These are phyloP conservation scores for Crotalus horridus DNA, from an alignment of 2,113 vertebrate genomes.

Conservation along the genomic window DNA sequence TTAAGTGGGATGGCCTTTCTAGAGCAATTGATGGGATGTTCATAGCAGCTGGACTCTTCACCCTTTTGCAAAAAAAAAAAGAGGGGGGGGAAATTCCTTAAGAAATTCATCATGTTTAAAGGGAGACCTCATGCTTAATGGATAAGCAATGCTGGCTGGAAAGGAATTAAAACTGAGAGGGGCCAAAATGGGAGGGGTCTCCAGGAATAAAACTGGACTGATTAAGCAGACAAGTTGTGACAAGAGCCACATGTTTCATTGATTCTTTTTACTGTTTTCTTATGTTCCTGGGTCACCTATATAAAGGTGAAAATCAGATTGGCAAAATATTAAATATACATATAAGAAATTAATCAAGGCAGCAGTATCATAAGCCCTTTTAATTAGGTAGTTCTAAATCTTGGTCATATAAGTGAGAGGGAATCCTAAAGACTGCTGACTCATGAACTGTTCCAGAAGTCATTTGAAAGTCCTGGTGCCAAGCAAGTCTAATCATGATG, in stretches of 20 bases:
- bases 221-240: background rate
- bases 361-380: background rate
- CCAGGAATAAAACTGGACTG: background rate
- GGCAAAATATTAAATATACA: background rate
- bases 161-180: background rate
- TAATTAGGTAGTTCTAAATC: background rate
- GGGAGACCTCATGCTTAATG: background rate
- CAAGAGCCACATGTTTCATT: background rate
- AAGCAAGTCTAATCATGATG: accelerated
- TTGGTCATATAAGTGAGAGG: background rate
- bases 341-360: background rate
- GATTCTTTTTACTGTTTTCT: background rate
- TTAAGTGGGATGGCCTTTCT: background rate
- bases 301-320: background rate
- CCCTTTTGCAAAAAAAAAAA: background rate
- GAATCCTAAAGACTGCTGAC: accelerated
- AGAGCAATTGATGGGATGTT: background rate
- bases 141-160: background rate
- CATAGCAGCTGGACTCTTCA: background rate
- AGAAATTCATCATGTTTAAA: background rate
- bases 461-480: background rate
- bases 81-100: background rate
- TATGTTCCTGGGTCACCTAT: background rate
- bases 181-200: background rate
- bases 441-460: background rate